phyloP scores from a whole-genome alignment of 2,888 invertebrate species.

The Graphium colonna region DNA sequence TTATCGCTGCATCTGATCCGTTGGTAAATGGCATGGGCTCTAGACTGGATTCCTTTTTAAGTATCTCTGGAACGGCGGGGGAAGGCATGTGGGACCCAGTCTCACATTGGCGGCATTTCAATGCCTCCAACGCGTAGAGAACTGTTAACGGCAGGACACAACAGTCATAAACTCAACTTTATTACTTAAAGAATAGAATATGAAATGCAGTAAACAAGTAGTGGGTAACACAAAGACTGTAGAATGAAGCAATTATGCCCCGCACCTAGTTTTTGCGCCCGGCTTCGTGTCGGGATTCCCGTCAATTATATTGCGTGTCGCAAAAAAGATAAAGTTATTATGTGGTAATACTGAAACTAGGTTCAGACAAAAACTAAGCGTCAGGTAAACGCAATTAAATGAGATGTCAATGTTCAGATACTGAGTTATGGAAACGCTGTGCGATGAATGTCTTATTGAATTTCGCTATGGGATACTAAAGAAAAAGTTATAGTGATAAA shows the following conservation, averaged over 20 bases:
- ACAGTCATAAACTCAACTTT: slow-evolving; percentile 1
- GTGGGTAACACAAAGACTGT: background rate
- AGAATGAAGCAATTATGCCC: slow-evolving; percentile 32
- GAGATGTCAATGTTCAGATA: slow-evolving; percentile 14
- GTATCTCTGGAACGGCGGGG: slow-evolving; percentile 13
- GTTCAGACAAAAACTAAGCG: slow-evolving; percentile 3
- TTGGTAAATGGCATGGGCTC: background rate
- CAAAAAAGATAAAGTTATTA: slow-evolving; percentile 19
- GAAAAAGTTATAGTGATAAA: too few species aligned
- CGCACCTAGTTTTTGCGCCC: slow-evolving; percentile 29
- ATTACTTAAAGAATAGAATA: background rate
- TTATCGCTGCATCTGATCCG: slow-evolving; percentile 13
- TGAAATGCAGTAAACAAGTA: background rate
- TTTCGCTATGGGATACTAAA: too few species aligned
- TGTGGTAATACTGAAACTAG: slow-evolving; percentile 21
- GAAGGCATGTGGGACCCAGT: too few species aligned
- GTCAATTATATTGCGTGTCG: slow-evolving; percentile 15
- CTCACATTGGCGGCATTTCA: slow-evolving; percentile 23
- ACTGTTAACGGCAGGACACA: background rate
- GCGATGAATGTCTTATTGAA: too few species aligned
- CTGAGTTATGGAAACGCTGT: slow-evolving; percentile 21
- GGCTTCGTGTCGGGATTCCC: slow-evolving; percentile 19
- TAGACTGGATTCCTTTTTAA: slow-evolving; percentile 21
- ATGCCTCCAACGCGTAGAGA: slow-evolving; percentile 17
- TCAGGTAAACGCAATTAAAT: slow-evolving; percentile 14